Conservation (phyloP, 2,888 invertebrate species). For the Eupithecia tripunctaria region DNA sequence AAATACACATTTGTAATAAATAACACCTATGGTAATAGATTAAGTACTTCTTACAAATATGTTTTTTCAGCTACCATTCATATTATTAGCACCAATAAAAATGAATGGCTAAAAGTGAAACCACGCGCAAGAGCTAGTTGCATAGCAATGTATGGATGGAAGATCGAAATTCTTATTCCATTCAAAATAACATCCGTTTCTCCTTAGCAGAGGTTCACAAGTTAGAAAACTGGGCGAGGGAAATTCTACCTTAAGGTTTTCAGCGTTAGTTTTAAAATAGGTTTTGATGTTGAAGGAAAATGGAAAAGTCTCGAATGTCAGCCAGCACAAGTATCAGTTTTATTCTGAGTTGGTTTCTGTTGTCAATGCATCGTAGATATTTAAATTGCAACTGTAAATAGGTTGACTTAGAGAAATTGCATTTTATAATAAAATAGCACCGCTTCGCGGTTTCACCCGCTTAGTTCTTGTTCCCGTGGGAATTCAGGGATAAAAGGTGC, state of each 20-base stretch:
- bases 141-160: constrained; percentile 69
- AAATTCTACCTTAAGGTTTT: constrained; percentile 40
- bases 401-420: background rate
- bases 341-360: constrained; percentile 50
- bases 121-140: background rate
- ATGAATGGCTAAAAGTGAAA: no score
- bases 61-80: no score
- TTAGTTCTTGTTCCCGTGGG: no score
- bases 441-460: no score
- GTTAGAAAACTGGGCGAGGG: constrained; percentile 26
- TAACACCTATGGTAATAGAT: no score
- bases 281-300: constrained; percentile 49
- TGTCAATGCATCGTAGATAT: constrained; percentile 29
- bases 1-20: no score
- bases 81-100: no score
- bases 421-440: background rate
- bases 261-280: constrained; percentile 38
- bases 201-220: constrained; percentile 77
- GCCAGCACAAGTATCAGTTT: constrained; percentile 59
- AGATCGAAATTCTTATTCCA: constrained; percentile 74
- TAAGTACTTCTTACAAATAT: no score
- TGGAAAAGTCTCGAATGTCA: constrained; percentile 52
- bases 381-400: constrained; percentile 25
- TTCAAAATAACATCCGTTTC: constrained; percentile 81
- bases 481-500: no score